Evolutionary conservation across 1,140 invertebrate genomes (phyloP).

Genomic region (Mylabris phalerata): DNA sequence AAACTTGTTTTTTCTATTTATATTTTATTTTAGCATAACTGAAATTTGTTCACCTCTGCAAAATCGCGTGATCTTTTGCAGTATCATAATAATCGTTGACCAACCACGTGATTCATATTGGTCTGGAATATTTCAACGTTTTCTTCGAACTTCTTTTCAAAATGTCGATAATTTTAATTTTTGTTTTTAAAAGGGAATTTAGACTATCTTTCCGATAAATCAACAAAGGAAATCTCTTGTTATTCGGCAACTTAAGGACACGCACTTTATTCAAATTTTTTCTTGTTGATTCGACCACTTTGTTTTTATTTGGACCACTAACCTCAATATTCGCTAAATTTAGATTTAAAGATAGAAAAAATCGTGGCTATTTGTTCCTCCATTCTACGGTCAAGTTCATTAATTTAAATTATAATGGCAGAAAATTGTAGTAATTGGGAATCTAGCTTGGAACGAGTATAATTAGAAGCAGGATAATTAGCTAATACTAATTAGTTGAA

Average conservation of each 20-base stretch:
- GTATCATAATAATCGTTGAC: slow-evolving; percentile 29
- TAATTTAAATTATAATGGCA: slow-evolving; percentile 4
- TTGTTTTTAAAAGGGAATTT: not conserved
- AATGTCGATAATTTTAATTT: too few relatives aligned
- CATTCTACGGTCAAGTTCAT: slow-evolving; percentile 3
- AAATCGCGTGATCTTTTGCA: slow-evolving; percentile 25
- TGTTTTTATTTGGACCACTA: slow-evolving; percentile 11
- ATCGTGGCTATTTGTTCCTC: not conserved
- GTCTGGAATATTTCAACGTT: not conserved
- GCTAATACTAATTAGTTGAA: too few relatives aligned
- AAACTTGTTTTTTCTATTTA: too few relatives aligned
- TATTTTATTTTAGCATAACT: not conserved
- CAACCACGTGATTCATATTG: slow-evolving; percentile 28
- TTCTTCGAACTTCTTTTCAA: slow-evolving; percentile 9
- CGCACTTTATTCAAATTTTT: slow-evolving; percentile 6
- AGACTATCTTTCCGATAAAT: not conserved
- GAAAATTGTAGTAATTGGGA: not conserved
- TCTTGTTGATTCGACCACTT: not conserved
- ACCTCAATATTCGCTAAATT: slow-evolving; percentile 16
- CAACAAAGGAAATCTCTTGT: not conserved
- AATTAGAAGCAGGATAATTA: too few relatives aligned
- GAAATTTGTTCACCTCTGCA: slow-evolving; percentile 17
- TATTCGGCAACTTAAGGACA: not conserved
- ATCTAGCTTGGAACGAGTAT: not conserved
- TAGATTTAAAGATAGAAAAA: not conserved